Conservation (phyloP, 2,888 invertebrate genomes). For the Mythimna loreyi region DNA sequence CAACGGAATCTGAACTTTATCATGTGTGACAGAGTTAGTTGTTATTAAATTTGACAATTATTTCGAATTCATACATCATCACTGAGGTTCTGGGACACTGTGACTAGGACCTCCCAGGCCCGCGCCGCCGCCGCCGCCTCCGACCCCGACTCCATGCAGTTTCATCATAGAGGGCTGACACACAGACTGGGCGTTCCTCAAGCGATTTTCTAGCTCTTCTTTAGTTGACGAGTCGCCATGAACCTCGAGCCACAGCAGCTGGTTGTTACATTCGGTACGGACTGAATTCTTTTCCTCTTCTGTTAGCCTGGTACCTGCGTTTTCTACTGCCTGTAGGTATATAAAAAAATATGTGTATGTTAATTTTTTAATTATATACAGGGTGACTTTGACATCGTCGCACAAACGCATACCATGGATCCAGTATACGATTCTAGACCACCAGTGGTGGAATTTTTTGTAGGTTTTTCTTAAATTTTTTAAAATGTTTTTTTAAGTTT, state of each 20-base stretch:
- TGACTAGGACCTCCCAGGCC: conserved; percentile 62
- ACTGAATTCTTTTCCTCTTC: conserved; percentile 93
- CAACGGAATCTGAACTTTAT: background rate
- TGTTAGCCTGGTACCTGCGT: conserved; percentile 92
- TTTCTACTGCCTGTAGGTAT: conserved; percentile 92
- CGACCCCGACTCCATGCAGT: conserved; percentile 92
- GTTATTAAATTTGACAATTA: background rate
- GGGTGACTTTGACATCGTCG: too few species aligned
- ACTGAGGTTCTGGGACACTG: conserved; percentile 93
- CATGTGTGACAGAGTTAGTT: background rate
- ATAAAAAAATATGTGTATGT: conserved; percentile 3
- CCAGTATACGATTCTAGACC: too few species aligned
- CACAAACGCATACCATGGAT: too few species aligned
- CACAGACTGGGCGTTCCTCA: conserved; percentile 94
- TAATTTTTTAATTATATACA: too few species aligned
- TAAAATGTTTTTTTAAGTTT: too few species aligned
- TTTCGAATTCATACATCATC: conserved; percentile 75
- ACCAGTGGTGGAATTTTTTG: too few species aligned
- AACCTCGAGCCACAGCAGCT: conserved; percentile 95
- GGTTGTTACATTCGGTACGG: conserved; percentile 92
- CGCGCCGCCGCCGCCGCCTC: conserved; percentile 73
- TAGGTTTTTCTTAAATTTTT: too few species aligned
- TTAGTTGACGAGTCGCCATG: conserved; percentile 95
- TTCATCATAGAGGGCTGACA: conserved; percentile 96
- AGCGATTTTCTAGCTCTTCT: conserved; percentile 94